Conservation (phyloP, 2,113 vertebrate species). For the Polypterus senegalus region DNA sequence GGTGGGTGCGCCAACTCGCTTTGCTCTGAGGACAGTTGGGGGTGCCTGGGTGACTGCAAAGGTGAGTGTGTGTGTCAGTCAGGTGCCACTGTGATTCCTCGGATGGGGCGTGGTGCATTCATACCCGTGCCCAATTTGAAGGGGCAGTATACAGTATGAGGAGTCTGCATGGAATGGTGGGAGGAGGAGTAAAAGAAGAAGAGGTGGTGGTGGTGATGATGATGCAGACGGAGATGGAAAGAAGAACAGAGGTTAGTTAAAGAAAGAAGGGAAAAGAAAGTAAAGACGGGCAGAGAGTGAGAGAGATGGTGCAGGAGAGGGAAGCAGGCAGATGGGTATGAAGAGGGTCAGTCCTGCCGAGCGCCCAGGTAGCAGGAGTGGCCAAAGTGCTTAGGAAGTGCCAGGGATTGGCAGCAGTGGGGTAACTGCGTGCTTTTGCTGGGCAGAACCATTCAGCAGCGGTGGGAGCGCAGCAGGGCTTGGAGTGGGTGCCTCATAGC, state of each 20-base stretch:
- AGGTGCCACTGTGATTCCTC: too few relatives aligned
- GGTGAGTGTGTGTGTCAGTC: neutral
- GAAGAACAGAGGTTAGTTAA: neutral
- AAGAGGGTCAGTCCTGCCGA: too few relatives aligned
- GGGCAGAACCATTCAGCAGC: too few relatives aligned
- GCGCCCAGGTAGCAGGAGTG: too few relatives aligned
- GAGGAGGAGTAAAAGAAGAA: constrained; percentile 13
- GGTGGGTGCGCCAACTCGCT: neutral
- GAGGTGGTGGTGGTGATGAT: neutral
- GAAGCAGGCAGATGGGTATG: too few relatives aligned
- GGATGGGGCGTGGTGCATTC: constrained; percentile 31
- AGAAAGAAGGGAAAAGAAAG: neutral
- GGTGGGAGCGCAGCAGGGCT: too few relatives aligned
- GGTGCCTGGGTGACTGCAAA: neutral
- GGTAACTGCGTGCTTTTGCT: too few relatives aligned
- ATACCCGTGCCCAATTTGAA: constrained; percentile 36
- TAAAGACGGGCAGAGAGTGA: neutral
- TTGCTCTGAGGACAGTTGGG: too few relatives aligned
- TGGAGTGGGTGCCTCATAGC: too few relatives aligned
- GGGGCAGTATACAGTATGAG: constrained; percentile 37
- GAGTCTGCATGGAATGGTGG: constrained; percentile 30
- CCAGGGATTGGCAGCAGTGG: too few relatives aligned
- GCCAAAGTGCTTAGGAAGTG: too few relatives aligned
- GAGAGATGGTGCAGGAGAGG: neutral
- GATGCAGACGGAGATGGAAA: neutral